Base-by-base conservation (phyloP, 2,797 vertebrate genomes). In the Hydrocynus forskahlii region DNA sequence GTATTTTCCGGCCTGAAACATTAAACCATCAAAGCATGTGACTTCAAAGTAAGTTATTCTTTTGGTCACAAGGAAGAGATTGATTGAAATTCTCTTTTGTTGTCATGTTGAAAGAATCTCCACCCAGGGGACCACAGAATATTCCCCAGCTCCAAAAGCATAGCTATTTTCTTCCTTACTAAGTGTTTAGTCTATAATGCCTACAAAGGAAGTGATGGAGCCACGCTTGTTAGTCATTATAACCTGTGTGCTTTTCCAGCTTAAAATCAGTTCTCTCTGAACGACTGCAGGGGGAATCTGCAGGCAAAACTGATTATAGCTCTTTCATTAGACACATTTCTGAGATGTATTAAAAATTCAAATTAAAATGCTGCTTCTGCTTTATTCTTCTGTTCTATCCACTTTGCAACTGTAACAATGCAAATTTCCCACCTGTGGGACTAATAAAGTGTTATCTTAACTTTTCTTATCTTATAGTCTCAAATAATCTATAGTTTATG, bases 41-140 rank as follows among this genome's bases (percentile, higher is more conserved):
- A 69, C 89, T 91, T 92, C 89, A 93, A 91, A 91, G 86, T 78
- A 69, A 83, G 64, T 78, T 79, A 81, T 86, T 90, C 73, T 89
- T 89, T 88, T 84, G 83, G 82, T 86, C 72, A 86, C 68, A 91
- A 90, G 85, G 84, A 86, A 90, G 81, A 84, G 82, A 80, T 81
- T 88, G 89, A 91, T 90, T 92, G 86, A 93, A 92, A 89, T 75
- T 59, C 71, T 75, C 70, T 84, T 91, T 91, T 93, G 87, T 88
- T 78, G 84, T 79, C 84, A 70, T 83, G 85, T 85, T 88, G 85
- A 89, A 86, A 88, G 87, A 89, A 69, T 81, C 54, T 84, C 86
- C 85, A 87, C 84, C 78, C 80, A 84, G 83, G 74, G 80, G 85
- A 89, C 80, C 83, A 84, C 83, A 83, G 86, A 89, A 88, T 83